A percentile compares a stretch with the other conserved stretches of the same genome.
Evolutionary conservation across 2,888 invertebrate genomes (phyloP).

Genomic region (Venustoraphidia nigricollis): DNA sequence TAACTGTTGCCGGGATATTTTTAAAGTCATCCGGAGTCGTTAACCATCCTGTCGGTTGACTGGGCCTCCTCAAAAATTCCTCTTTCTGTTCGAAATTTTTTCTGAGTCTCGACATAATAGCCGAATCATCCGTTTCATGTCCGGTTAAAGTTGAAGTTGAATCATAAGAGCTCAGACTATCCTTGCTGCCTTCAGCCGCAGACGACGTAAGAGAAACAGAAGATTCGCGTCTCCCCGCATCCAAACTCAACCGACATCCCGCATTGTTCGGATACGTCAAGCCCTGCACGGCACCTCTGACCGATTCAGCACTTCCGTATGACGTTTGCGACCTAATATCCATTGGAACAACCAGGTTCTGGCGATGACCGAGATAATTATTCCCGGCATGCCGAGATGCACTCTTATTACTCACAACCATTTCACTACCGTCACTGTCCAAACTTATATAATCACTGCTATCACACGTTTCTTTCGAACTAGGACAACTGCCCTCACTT

Average conservation of each 20-base stretch:
- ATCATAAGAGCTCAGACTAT: conserved; percentile 51
- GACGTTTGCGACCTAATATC: neutral
- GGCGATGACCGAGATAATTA: too few relatives aligned
- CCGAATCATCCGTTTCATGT: conserved; percentile 52
- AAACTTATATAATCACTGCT: conserved; percentile 11
- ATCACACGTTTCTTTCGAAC: conserved; percentile 14
- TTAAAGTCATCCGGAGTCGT: conserved; percentile 27
- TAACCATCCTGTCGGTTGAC: conserved; percentile 45
- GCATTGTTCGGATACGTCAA: conserved; percentile 19
- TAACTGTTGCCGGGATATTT: conserved; percentile 20
- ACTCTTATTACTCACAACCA: conserved; percentile 15
- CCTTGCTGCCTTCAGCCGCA: conserved; percentile 45
- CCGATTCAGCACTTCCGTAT: conserved; percentile 6
- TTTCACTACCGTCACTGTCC: conserved; percentile 14
- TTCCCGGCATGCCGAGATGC: conserved; percentile 10
- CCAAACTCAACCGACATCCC: conserved; percentile 30
- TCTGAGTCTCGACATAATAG: conserved; percentile 58
- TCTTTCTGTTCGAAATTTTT: conserved; percentile 82
- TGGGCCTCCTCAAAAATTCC: conserved; percentile 67
- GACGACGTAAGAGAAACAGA: conserved; percentile 45
- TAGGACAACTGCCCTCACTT: conserved; percentile 32
- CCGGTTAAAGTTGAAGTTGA: conserved; percentile 51
- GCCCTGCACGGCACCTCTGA: conserved; percentile 12
- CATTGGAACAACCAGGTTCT: too few relatives aligned
- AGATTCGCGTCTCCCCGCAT: conserved; percentile 39